Base-by-base conservation (phyloP, 2,888 invertebrate species). In the Crossocerus cetratus region DNA sequence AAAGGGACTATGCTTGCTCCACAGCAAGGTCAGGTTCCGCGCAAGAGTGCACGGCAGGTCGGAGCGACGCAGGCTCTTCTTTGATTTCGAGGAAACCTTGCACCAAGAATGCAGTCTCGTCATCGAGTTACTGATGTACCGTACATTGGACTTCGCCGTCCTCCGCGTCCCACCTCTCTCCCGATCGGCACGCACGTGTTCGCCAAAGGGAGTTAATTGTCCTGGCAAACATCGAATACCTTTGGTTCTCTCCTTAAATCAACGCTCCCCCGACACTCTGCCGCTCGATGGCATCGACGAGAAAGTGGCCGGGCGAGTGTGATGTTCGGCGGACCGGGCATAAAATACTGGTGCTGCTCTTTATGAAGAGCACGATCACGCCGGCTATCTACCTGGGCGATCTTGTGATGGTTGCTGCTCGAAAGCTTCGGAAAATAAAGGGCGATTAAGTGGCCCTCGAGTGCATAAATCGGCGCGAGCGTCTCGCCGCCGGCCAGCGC, bases 41-140 rank as follows among this genome's bases (percentile, higher is more conserved):
- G 18, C 55, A 53, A 32, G 20, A 63, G 16, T 45, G 55, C 32
- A 16, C 32, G 20, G 14, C 57, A 55, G 44, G 18, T 58, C 42
- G 18, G 21, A 16, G 43, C 65, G 43, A 56, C 49, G 62, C 14
- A 64, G 58, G 62, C 49, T 60, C 56, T 61, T 44, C 70, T 62
- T 53, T 67, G 70, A 66, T 70, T 81, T 80, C 81, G 74, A 62
- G 49, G 81, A 81, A 80, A 58, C 69, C 53, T 67, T 75, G 75
- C 78, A 78, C 84, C 83, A 86, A 87, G 87, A 87, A 86, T 87
- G 87, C 83, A 81, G 86, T 87, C 87, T 86, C 84, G 86, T 87
- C 85, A 85, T 86, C 84, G 82, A 79, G 80, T 75, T 77, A 80
- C 85, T 75, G 83, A 86, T 79, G 81, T 86, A 87, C 87, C 86